Evolutionary conservation across 1,140 invertebrate species (phyloP).

Genomic region (Zaprionus capensis): DNA sequence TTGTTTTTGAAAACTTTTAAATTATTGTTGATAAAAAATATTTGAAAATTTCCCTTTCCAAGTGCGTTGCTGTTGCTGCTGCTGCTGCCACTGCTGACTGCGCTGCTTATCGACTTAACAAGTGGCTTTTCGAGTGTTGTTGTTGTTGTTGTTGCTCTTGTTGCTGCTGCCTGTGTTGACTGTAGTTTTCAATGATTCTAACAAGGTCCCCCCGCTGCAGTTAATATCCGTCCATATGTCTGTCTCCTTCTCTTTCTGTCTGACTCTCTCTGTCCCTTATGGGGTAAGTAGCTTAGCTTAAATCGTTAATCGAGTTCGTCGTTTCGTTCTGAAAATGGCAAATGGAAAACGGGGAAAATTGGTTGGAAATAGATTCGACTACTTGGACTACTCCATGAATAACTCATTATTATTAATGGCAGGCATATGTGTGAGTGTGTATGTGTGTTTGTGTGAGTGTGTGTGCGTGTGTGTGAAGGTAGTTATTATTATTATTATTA

Average conservation of each 20-base stretch:
- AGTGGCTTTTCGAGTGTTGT: constrained; percentile 31
- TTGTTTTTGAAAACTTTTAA: constrained; percentile 74
- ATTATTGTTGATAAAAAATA: constrained; percentile 80
- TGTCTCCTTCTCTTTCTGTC: neutral
- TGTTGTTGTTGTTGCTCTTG: constrained; percentile 34
- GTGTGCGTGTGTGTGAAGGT: neutral
- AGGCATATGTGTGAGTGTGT: constrained; percentile 19
- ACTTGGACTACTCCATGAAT: constrained; percentile 29
- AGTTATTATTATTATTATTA: constrained; percentile 24
- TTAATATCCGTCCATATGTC: constrained; percentile 22
- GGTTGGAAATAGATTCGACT: neutral
- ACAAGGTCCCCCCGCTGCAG: constrained; percentile 63
- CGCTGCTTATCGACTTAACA: constrained; percentile 55
- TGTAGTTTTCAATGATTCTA: constrained; percentile 46
- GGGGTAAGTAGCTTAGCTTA: constrained; percentile 62
- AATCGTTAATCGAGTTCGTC: constrained; percentile 78
- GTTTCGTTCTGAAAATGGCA: constrained; percentile 74
- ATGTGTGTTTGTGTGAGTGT: neutral
- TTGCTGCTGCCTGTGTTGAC: constrained; percentile 10
- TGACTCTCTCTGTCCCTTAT: neutral
- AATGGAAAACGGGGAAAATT: constrained; percentile 33
- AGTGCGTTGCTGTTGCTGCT: neutral
- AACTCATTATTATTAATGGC: constrained; percentile 32
- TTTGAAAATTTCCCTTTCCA: constrained; percentile 54
- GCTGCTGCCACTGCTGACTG: constrained; percentile 1